Evolutionary conservation across 2,888 invertebrate genomes (phyloP).

Genomic region (Aspidiotus destructor): DNA sequence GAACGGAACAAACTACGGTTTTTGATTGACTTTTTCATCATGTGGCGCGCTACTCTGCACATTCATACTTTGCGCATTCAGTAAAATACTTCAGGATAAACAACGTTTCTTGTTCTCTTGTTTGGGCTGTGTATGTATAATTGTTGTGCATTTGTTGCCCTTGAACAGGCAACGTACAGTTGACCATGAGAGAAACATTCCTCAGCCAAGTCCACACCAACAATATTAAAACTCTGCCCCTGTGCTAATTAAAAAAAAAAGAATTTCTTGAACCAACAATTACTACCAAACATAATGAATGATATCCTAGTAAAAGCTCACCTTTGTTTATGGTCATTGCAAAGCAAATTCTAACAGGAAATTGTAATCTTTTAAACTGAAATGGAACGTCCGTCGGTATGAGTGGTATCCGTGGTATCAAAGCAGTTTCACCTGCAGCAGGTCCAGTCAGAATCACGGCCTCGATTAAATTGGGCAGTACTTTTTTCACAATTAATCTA

Average conservation of each 20-base stretch:
- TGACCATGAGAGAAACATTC: constrained; percentile 24
- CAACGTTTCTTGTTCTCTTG: neutral
- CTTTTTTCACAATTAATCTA: constrained; percentile 3
- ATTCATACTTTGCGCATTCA: too few relatives aligned
- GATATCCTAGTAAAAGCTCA: neutral
- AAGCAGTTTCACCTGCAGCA: constrained; percentile 37
- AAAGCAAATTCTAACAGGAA: constrained; percentile 39
- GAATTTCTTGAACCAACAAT: neutral
- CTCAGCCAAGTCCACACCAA: constrained; percentile 40
- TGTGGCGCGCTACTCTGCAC: too few relatives aligned
- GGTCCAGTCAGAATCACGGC: constrained; percentile 25
- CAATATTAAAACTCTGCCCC: constrained; percentile 40
- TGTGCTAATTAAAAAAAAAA: constrained; percentile 34
- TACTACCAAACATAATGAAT: neutral
- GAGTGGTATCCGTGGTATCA: constrained; percentile 40
- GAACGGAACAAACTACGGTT: too few relatives aligned
- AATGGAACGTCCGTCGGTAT: constrained; percentile 39
- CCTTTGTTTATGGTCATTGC: constrained; percentile 41
- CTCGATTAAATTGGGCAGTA: constrained; percentile 12
- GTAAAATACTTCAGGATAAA: neutral
- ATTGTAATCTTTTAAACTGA: constrained; percentile 39
- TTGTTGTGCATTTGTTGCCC: neutral
- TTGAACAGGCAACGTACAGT: neutral
- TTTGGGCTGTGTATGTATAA: neutral
- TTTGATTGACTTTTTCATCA: too few relatives aligned